These are phyloP conservation scores for Sardina pilchardus DNA, from an alignment of 2,113 vertebrate genomes.

Conservation along the genomic window DNA sequence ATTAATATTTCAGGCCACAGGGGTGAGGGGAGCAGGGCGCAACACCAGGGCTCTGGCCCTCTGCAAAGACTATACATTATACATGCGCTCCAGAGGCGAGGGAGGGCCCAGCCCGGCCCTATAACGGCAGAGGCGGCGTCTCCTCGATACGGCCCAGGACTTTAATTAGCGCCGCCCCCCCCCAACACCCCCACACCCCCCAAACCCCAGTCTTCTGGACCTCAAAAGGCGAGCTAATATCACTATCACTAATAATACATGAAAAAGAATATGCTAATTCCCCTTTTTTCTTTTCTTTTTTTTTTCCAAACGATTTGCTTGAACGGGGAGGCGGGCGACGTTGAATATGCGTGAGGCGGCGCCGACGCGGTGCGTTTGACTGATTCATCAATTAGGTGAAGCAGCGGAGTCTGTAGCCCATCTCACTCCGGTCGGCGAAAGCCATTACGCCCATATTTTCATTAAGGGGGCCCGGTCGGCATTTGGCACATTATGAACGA, in stretches of 20 bases:
- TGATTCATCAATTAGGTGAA: slow-evolving; percentile 20
- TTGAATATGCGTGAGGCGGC: background rate
- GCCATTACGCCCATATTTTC: slow-evolving; percentile 21
- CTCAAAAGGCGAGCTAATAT: slow-evolving; percentile 22
- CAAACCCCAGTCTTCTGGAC: slow-evolving; percentile 21
- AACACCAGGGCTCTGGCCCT: background rate
- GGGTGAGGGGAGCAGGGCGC: slow-evolving; percentile 10
- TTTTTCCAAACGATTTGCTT: slow-evolving; percentile 37
- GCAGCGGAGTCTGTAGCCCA: background rate
- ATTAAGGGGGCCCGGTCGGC: slow-evolving; percentile 11
- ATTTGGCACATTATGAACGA: slow-evolving; percentile 1
- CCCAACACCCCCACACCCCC: too few species aligned
- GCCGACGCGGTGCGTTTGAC: slow-evolving; percentile 12
- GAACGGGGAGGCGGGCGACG: background rate
- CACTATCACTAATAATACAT: slow-evolving; percentile 39
- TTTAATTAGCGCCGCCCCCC: slow-evolving; percentile 27
- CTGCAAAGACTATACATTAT: background rate
- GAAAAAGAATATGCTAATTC: slow-evolving; percentile 29
- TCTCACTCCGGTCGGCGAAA: slow-evolving; percentile 16
- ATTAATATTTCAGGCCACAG: slow-evolving; percentile 39
- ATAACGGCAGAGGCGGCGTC: background rate
- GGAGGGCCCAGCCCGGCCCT: background rate
- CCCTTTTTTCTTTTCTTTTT: background rate
- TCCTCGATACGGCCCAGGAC: slow-evolving; percentile 22
- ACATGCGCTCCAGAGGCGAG: background rate